Evolutionary conservation across 2,888 invertebrate species (phyloP), one percentile per base, ranked within the genome.

Genomic region (Sussaba pulchella): DNA sequence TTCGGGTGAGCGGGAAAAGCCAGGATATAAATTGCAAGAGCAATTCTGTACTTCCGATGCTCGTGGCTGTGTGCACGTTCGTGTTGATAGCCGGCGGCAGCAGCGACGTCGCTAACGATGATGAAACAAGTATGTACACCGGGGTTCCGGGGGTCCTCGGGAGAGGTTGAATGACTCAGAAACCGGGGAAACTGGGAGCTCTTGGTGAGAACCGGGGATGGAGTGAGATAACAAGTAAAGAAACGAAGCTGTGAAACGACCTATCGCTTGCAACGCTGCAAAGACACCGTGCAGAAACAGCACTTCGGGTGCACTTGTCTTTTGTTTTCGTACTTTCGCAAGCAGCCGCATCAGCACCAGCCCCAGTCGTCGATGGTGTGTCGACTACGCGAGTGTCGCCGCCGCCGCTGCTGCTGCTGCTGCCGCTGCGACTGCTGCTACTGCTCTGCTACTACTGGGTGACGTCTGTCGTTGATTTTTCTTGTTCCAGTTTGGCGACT

Each of bases 71-170:
- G 43, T 63, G 66, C 21, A 39, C 39, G 19, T 50, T n/a, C 26
- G 61, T 36, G n/a, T 36, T 31, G 63, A 59, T 57, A 14, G 47
- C 19, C 43, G 31, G 52, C 63, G 69, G 59, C 52, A 66, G 47
- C 77, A 77, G 71, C 12, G 52, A 76, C 82, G 83, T 76, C 82
- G 83, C 84, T 86, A 88, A 88, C 87, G 87, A 88, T 87, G 87
- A 88, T 87, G 87, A 87, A 88, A 89, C 85, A 86, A 81, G 64
- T 70, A 70, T 57, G 66, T 73, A 70, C 66, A 66, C 82, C 81
- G 77, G 81, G 81, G 17, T 52, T 66, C 21, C 41, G 63, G 43
- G 52, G 45, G 24, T 71, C 41, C 45, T 17, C 75, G 66, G 81
- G 84, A 82, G 74, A 8, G n/a, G 75, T 72, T 74, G 70, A 74